These are phyloP conservation scores for Neodiprion lecontei DNA, from an alignment of 1,140 invertebrate species.

Conservation along the genomic window DNA sequence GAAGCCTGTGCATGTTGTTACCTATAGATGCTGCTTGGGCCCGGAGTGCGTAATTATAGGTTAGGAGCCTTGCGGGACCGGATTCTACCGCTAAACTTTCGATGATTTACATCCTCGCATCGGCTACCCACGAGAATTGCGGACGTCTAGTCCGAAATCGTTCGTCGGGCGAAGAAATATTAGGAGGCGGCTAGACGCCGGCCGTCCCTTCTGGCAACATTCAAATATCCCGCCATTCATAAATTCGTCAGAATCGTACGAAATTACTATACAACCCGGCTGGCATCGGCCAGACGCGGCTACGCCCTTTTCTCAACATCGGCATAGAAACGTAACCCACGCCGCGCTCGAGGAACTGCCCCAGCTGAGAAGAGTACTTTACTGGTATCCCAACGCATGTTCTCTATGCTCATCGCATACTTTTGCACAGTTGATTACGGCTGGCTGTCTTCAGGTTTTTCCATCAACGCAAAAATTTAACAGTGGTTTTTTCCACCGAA, in stretches of 20 bases:
- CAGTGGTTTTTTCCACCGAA: too few species aligned
- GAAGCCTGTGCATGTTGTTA: neutral
- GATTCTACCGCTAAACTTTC: constrained; percentile 44
- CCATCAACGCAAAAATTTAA: too few species aligned
- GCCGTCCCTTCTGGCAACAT: constrained; percentile 51
- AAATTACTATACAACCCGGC: constrained; percentile 37
- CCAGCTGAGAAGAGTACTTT: too few species aligned
- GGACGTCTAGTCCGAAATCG: constrained; percentile 49
- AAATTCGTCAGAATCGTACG: constrained; percentile 51
- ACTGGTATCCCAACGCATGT: too few species aligned
- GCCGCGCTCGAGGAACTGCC: too few species aligned
- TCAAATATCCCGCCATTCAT: constrained; percentile 53
- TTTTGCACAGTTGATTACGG: too few species aligned
- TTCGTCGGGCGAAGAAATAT: constrained; percentile 35
- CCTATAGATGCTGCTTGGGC: neutral
- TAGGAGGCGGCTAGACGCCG: constrained; percentile 42
- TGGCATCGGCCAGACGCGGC: neutral
- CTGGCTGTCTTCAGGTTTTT: too few species aligned
- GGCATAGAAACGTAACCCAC: neutral
- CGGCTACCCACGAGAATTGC: constrained; percentile 11
- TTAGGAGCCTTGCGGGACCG: neutral
- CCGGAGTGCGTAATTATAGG: neutral
- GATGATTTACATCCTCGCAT: constrained; percentile 52
- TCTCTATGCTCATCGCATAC: too few species aligned
- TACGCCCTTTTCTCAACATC: neutral